Percentiles rank a stretch among this genome's conserved stretches.
Evolutionary conservation across 2,797 vertebrate genomes (phyloP).

Genomic region (Esox lucius): DNA sequence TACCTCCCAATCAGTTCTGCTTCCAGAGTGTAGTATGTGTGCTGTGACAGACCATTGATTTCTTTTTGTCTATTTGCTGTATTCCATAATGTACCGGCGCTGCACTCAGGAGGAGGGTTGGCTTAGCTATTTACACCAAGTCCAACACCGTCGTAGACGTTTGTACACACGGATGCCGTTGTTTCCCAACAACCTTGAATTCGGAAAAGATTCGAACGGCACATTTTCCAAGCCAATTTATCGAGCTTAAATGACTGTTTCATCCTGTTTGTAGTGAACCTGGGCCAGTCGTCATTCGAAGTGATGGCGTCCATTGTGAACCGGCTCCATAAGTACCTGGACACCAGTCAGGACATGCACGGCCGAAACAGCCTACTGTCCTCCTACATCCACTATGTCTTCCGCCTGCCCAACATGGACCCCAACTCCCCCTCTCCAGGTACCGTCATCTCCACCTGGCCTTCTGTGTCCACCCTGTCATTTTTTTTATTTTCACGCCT

Average conservation of each 20-base stretch:
- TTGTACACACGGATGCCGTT: no score
- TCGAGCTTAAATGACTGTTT: neutral
- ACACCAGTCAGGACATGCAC: conserved; percentile 96
- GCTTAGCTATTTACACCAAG: no score
- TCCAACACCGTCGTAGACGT: no score
- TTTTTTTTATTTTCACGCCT: neutral
- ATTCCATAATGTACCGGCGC: no score
- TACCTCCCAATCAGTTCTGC: no score
- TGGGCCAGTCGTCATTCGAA: conserved; percentile 96
- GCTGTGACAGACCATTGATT: no score
- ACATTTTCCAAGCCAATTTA: no score
- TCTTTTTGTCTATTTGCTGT: no score
- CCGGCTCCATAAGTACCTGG: conserved; percentile 95
- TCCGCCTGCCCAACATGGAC: conserved; percentile 93
- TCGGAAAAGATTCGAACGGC: no score
- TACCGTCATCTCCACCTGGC: conserved; percentile 49
- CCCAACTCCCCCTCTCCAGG: conserved; percentile 95
- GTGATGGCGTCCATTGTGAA: conserved; percentile 97
- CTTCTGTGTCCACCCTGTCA: neutral
- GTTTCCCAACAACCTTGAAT: no score
- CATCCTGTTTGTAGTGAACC: conserved; percentile 80
- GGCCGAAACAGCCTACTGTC: conserved; percentile 94
- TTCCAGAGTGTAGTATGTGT: no score
- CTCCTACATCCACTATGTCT: conserved; percentile 96
- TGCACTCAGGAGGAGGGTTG: no score